Percentiles rank a stretch among this genome's conserved stretches.
Evolutionary conservation across 1,140 invertebrate species (phyloP).

Genomic region (Cardiocondyla obscurior): DNA sequence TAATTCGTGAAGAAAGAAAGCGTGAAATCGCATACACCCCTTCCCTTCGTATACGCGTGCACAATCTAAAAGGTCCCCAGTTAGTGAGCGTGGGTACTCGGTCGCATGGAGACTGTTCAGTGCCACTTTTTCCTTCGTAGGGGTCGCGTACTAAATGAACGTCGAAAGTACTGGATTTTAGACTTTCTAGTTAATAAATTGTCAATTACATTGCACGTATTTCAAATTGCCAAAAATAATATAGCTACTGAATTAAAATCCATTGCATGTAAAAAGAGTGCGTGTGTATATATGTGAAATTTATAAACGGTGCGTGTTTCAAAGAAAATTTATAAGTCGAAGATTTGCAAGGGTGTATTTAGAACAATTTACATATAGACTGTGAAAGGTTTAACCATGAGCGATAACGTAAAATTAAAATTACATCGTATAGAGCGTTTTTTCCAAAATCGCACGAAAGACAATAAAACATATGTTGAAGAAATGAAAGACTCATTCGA

Average conservation of each 20-base stretch:
- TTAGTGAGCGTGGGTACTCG: conserved; percentile 45
- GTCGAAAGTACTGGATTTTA: neutral
- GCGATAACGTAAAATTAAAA: conserved; percentile 16
- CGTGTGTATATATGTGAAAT: neutral
- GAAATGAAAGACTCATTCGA: neutral
- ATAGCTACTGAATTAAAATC: neutral
- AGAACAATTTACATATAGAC: neutral
- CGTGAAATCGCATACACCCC: conserved; percentile 18
- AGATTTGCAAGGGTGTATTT: neutral
- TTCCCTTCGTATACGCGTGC: conserved; percentile 15
- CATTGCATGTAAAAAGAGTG: neutral
- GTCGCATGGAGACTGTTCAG: conserved; percentile 39
- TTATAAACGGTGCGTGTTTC: neutral
- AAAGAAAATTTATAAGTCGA: neutral
- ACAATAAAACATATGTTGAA: neutral
- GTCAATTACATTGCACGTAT: neutral
- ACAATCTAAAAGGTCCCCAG: conserved; percentile 11
- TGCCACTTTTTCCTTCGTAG: conserved; percentile 50
- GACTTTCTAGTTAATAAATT: neutral
- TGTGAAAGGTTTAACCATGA: neutral
- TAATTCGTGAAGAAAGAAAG: neutral
- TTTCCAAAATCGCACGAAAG: neutral
- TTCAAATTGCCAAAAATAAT: neutral
- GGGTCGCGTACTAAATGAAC: conserved; percentile 33
- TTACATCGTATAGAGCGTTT: neutral